Conservation (phyloP, 2,113 vertebrate species). For the Psittacula cyanocephala region DNA sequence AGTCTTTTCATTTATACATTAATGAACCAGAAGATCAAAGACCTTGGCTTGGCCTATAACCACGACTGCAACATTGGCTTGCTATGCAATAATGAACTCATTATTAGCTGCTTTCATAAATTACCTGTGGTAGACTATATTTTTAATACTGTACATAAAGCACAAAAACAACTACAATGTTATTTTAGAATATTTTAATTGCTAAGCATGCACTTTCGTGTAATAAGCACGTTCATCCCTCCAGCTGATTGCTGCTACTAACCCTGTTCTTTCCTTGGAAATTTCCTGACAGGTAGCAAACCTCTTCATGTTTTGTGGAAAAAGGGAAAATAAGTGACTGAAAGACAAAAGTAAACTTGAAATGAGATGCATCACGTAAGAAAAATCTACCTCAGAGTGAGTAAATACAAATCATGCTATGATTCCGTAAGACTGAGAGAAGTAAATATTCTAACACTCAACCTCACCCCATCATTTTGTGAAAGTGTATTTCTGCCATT, state of each 20-base stretch:
- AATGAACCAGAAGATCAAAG: slow-evolving; percentile 70
- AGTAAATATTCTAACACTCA: neutral
- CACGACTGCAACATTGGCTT: slow-evolving; percentile 37
- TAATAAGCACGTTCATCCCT: neutral
- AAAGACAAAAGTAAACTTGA: neutral
- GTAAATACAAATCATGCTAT: neutral
- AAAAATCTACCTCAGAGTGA: neutral
- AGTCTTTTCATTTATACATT: slow-evolving; percentile 49
- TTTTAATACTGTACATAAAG: slow-evolving; percentile 50
- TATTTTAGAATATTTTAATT: slow-evolving; percentile 40
- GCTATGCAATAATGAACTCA: slow-evolving; percentile 61
- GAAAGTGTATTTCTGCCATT: neutral
- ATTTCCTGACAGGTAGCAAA: neutral
- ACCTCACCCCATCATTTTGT: neutral
- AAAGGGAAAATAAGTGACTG: neutral
- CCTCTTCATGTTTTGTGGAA: slow-evolving; percentile 28
- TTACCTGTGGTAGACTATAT: slow-evolving; percentile 48
- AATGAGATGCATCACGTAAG: neutral
- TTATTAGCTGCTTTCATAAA: slow-evolving; percentile 59
- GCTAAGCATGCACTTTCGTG: neutral
- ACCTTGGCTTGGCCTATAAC: slow-evolving; percentile 33
- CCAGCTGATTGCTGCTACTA: neutral
- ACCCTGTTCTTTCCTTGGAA: slow-evolving; percentile 39
- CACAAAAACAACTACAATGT: slow-evolving; percentile 23
- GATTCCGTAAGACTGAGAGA: neutral